A percentile compares a stretch with the other conserved stretches of the same genome.
phyloP scores from a whole-genome alignment of 37 sponge, comb jelly and placozoan species.

The Bolinopsis microptera region DNA sequence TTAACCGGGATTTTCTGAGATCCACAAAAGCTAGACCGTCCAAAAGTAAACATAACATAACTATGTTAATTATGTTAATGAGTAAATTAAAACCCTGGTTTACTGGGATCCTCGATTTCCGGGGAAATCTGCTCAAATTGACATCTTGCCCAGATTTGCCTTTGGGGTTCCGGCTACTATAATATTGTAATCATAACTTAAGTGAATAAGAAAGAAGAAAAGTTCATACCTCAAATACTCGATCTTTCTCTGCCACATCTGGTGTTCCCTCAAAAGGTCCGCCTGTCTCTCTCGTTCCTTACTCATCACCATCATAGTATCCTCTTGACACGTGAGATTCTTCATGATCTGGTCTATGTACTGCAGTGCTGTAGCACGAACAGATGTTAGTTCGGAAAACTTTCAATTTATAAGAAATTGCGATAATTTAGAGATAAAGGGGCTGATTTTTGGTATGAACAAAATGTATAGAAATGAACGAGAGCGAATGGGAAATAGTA shows the following conservation, averaged over 20 bases:
- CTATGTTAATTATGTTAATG: too few species aligned
- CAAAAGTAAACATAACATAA: too few species aligned
- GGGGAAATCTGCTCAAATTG: too few species aligned
- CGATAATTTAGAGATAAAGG: background rate
- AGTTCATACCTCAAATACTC: conserved; percentile 46
- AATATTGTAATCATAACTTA: background rate
- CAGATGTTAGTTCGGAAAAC: background rate
- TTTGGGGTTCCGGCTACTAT: background rate
- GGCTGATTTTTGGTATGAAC: background rate
- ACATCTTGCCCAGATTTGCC: background rate
- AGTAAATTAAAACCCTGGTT: too few species aligned
- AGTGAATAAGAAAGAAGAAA: background rate
- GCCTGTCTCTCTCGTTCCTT: conserved; percentile 18
- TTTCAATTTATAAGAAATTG: too few species aligned
- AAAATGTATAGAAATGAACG: background rate
- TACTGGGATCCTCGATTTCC: too few species aligned
- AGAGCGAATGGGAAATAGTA: too few species aligned
- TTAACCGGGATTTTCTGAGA: too few species aligned
- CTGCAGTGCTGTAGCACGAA: background rate
- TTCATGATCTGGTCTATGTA: conserved; percentile 57
- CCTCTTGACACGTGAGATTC: conserved; percentile 28
- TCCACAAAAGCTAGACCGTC: too few species aligned
- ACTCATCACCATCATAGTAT: background rate
- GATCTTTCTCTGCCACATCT: conserved; percentile 32
- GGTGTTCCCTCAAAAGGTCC: conserved; percentile 30